A percentile compares a stretch with the other conserved stretches of the same genome.
phyloP scores from a whole-genome alignment of 2,113 vertebrate species.

The Fulica atra region DNA sequence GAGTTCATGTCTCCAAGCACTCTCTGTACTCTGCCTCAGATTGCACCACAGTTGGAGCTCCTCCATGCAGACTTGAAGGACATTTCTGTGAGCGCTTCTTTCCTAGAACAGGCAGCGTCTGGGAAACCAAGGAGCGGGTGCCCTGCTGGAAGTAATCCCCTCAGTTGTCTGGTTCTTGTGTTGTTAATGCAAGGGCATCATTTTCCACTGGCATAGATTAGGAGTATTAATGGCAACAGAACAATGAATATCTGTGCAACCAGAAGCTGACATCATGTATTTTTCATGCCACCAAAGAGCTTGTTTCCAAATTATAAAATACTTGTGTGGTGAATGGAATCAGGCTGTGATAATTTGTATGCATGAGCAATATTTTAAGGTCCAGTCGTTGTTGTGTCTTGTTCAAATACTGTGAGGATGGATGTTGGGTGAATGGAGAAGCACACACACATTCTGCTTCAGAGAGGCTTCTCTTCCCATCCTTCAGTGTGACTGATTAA shows the following conservation, averaged over 20 bases:
- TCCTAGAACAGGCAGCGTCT: neutral
- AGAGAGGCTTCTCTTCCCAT: neutral
- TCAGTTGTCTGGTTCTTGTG: neutral
- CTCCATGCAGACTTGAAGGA: neutral
- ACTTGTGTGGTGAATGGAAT: neutral
- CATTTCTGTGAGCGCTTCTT: neutral
- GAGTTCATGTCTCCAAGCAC: neutral
- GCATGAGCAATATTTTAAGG: neutral
- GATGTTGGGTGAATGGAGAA: neutral
- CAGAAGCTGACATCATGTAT: neutral
- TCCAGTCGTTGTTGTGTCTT: neutral
- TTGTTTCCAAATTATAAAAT: conserved; percentile 3
- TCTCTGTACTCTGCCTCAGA: neutral
- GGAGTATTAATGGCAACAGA: neutral
- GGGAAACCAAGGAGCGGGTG: neutral
- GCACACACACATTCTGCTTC: neutral
- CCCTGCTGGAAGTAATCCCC: neutral
- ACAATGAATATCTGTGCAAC: neutral
- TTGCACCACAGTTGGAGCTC: neutral
- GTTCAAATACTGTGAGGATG: neutral
- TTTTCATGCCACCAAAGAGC: neutral
- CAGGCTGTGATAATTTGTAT: neutral
- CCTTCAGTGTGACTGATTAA: neutral
- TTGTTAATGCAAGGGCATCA: neutral
- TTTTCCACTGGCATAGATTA: neutral